A percentile compares a stretch with the other conserved stretches of the same genome.
Evolutionary conservation across 1,140 invertebrate species (phyloP).

Genomic region (Sinonovacula constricta): DNA sequence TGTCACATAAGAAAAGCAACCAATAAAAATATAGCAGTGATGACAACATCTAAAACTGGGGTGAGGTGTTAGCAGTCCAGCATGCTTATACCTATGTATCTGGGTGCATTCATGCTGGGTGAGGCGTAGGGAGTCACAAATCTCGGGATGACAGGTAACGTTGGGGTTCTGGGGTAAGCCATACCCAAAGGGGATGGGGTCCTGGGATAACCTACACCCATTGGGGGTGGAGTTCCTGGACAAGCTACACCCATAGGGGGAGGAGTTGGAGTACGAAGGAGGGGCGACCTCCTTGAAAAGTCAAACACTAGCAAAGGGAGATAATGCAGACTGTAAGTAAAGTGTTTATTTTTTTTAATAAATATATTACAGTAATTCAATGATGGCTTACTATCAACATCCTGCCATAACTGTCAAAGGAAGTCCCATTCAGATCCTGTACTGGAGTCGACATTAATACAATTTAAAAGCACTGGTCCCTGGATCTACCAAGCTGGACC

Average conservation of each 20-base stretch:
- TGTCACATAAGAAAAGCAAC: no score
- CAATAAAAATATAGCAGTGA: no score
- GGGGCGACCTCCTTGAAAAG: constrained; percentile 17
- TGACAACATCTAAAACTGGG: no score
- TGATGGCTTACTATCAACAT: no score
- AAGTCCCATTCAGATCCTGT: no score
- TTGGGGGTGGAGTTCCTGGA: no score
- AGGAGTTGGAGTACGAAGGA: constrained; percentile 36
- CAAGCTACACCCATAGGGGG: constrained; percentile 21
- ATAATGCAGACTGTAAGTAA: neutral
- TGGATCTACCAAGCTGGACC: no score
- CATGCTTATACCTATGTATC: constrained; percentile 37
- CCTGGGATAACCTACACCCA: neutral
- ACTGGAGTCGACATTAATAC: no score
- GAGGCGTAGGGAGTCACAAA: constrained; percentile 33
- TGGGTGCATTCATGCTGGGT: constrained; percentile 10
- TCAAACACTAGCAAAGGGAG: constrained; percentile 26
- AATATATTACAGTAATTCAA: neutral
- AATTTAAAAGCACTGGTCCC: no score
- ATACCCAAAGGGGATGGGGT: neutral
- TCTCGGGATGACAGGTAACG: constrained; percentile 3
- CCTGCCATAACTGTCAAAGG: no score
- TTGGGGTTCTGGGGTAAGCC: neutral
- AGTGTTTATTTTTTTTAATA: neutral
- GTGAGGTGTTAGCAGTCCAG: no score